Percentiles rank a stretch among this genome's conserved stretches.
Evolutionary conservation across 2,113 vertebrate species (phyloP).

Genomic region (Aplodontia rufa): DNA sequence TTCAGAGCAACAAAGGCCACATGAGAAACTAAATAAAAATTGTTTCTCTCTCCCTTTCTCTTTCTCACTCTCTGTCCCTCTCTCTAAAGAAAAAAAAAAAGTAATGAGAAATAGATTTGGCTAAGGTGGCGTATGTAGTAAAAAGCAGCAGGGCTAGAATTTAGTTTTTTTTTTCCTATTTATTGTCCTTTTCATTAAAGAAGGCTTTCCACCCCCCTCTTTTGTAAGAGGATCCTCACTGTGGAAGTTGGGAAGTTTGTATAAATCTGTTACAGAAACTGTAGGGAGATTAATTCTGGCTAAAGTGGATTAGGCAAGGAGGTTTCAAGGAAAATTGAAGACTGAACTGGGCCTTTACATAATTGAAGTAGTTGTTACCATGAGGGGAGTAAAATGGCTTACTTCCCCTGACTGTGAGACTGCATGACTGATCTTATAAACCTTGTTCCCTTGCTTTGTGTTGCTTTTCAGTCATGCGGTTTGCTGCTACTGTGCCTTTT

Average conservation of each 20-base stretch:
- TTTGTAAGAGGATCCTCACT: background rate
- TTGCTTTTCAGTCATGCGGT: background rate
- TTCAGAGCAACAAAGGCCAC: no score
- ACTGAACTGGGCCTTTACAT: slow-evolving; percentile 3
- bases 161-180: background rate
- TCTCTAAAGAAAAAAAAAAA: no score
- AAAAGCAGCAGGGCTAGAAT: background rate
- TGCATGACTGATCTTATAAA: background rate
- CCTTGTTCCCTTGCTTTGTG: background rate
- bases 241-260: background rate
- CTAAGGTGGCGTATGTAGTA: background rate
- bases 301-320: background rate
- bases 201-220: background rate
- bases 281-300: background rate
- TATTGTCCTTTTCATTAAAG: background rate
- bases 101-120: slow-evolving; percentile 21
- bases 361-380: background rate
- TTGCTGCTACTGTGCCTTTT: background rate
- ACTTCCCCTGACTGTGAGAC: background rate
- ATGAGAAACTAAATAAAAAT: no score
- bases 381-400: background rate
- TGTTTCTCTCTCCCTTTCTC: no score
- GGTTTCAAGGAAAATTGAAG: background rate
- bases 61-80: no score
- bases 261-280: background rate